Percentiles rank a stretch among this genome's conserved stretches.
Evolutionary conservation across 2,888 invertebrate species (phyloP).

Genomic region (Cactoblastis cactorum): DNA sequence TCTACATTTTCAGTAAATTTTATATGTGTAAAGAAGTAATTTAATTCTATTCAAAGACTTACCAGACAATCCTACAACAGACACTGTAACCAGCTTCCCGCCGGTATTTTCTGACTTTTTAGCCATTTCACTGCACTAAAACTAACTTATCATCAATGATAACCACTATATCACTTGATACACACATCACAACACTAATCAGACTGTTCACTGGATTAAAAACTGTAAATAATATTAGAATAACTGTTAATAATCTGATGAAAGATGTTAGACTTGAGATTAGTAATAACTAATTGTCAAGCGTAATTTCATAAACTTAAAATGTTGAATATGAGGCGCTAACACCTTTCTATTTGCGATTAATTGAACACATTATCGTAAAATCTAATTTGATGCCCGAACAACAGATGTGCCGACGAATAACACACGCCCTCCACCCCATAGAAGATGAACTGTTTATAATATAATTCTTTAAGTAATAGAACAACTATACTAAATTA

Average conservation of each 20-base stretch:
- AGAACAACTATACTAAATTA: constrained; percentile 27
- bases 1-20: no score
- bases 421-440: constrained; percentile 38
- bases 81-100: constrained; percentile 87
- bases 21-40: no score
- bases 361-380: background rate
- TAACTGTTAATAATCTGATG: constrained; percentile 19
- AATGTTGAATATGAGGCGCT: background rate
- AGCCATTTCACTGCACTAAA: constrained; percentile 80
- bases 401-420: constrained; percentile 58
- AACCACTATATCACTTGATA: constrained; percentile 44
- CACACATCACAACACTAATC: constrained; percentile 65
- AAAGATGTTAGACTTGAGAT: background rate
- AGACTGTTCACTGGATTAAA: constrained; percentile 31
- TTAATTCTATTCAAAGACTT: constrained; percentile 27
- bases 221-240: constrained; percentile 17
- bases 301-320: background rate
- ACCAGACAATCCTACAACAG: constrained; percentile 94
- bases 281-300: background rate
- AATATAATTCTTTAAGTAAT: constrained; percentile 15
- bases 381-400: constrained; percentile 5
- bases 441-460: constrained; percentile 19
- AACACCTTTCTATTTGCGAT: background rate
- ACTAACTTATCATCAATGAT: constrained; percentile 38
- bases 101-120: constrained; percentile 84